These are phyloP conservation scores for Rhombomys opimus DNA, from an alignment of 2,113 vertebrate genomes.

Conservation along the genomic window DNA sequence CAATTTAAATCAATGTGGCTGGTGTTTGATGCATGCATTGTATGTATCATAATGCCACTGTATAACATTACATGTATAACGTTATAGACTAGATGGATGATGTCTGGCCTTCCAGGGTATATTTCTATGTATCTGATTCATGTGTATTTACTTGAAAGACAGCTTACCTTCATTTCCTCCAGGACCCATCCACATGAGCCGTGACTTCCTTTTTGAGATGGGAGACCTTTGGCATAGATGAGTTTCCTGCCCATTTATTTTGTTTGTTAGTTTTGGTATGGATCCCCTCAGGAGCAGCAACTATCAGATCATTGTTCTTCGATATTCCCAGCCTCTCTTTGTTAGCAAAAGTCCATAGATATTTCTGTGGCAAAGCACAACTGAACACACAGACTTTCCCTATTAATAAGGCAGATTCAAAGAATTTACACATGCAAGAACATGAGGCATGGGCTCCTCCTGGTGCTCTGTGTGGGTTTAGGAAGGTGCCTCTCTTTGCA, in stretches of 20 bases:
- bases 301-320: neutral
- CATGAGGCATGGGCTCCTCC: neutral
- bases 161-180: neutral
- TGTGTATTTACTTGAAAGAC: neutral
- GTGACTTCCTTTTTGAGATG: neutral
- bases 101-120: neutral
- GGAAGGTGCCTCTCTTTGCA: neutral
- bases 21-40: neutral
- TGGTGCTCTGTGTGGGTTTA: neutral
- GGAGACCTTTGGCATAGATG: fast-evolving
- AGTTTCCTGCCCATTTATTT: neutral
- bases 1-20: neutral
- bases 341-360: neutral
- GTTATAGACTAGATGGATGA: neutral
- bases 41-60: neutral
- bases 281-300: neutral
- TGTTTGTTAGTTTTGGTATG: neutral
- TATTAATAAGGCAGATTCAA: neutral
- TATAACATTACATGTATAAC: neutral
- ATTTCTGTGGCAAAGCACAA: neutral
- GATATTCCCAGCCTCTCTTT: neutral
- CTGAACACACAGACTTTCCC: neutral
- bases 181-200: fast-evolving
- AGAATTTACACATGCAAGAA: neutral
- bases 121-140: fast-evolving